Evolutionary conservation across 2,797 vertebrate genomes (phyloP).

Genomic region (Danio albolineatus): DNA sequence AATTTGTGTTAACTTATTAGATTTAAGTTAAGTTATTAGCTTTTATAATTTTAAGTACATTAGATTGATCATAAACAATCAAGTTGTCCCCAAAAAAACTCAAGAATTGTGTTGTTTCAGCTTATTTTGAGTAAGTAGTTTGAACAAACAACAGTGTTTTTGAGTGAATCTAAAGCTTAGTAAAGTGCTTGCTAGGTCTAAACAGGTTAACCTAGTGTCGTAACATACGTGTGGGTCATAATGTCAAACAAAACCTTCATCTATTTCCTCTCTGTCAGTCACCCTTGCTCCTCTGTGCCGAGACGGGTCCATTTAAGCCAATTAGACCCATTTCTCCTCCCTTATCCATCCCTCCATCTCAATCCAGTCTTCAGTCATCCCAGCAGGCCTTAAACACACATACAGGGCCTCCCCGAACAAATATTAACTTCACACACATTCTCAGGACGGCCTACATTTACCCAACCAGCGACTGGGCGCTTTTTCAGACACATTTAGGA

Average conservation of each 20-base stretch:
- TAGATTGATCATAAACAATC: too few relatives aligned
- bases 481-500: constrained; percentile 70
- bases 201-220: neutral
- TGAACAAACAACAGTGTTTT: neutral
- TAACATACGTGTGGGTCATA: constrained; percentile 30
- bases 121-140: too few relatives aligned
- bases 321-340: constrained; percentile 72
- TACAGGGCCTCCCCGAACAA: constrained; percentile 71
- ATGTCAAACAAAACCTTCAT: constrained; percentile 67
- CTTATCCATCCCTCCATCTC: constrained; percentile 68
- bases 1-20: too few relatives aligned
- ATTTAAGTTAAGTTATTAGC: too few relatives aligned
- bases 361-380: constrained; percentile 65
- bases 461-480: constrained; percentile 13
- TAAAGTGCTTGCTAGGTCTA: neutral
- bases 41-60: too few relatives aligned
- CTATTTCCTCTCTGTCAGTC: constrained; percentile 57
- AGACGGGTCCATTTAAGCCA: constrained; percentile 74
- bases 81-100: too few relatives aligned
- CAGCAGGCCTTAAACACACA: constrained; percentile 80
- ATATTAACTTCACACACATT: constrained; percentile 75
- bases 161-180: neutral
- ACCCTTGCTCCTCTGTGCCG: constrained; percentile 5
- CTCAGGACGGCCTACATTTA: constrained; percentile 65
- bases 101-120: too few relatives aligned